Conservation (phyloP, 2,888 invertebrate genomes). For the Altica lythri region DNA sequence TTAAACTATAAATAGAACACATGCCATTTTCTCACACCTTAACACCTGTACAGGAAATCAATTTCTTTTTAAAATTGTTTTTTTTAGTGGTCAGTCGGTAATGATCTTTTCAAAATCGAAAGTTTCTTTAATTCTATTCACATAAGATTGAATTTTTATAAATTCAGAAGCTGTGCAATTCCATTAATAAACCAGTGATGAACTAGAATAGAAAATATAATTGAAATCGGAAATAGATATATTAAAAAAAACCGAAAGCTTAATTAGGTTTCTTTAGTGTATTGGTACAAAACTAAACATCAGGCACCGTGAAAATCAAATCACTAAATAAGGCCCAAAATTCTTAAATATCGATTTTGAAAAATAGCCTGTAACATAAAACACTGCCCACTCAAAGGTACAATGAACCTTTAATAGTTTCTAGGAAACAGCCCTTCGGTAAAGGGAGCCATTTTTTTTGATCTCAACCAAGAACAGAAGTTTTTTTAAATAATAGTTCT, state of each 20-base stretch:
- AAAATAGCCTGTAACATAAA: constrained; percentile 29
- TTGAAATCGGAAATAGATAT: constrained; percentile 28
- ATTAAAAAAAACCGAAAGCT: constrained; percentile 16
- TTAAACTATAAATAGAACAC: too few species aligned
- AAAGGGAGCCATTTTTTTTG: constrained; percentile 30
- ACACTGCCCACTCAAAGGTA: constrained; percentile 34
- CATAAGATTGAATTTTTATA: too few species aligned
- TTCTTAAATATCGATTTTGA: constrained; percentile 26
- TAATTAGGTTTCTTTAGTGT: constrained; percentile 32
- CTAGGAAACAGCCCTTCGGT: constrained; percentile 32
- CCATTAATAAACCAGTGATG: constrained; percentile 24
- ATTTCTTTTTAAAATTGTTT: constrained; percentile 1
- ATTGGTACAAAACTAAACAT: too few species aligned
- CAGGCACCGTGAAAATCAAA: constrained; percentile 35
- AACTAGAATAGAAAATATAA: constrained; percentile 22
- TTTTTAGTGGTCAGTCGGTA: too few species aligned
- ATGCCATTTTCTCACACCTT: constrained; percentile 5
- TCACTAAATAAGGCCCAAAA: constrained; percentile 12
- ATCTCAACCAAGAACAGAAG: constrained; percentile 35
- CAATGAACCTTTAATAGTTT: constrained; percentile 39
- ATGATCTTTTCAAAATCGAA: too few species aligned
- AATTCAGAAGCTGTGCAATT: constrained; percentile 24
- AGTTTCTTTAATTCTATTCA: too few species aligned
- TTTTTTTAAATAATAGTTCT: constrained; percentile 41
- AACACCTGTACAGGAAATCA: constrained; percentile 13